Base-by-base conservation (phyloP, 53 echinoderm and acorn worm genomes). In the Holothuria leucospilota region DNA sequence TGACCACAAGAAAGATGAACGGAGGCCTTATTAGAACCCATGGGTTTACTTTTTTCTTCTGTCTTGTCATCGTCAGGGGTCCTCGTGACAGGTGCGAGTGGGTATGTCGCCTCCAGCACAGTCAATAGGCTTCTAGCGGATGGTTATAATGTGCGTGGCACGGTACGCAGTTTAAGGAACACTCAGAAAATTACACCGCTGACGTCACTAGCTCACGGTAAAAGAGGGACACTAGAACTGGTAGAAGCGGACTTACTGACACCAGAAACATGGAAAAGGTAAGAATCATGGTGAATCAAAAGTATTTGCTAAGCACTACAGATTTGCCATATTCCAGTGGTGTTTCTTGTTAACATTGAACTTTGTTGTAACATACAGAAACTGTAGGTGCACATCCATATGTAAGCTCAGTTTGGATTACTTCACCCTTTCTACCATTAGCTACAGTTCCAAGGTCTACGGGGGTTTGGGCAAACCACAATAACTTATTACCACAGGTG, bases 221-320 rank as follows among this genome's bases (percentile, higher is more conserved):
- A 94, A 30, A 86, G 88, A 25, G 87, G 94, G 69, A 88, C 91
- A 82, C 62, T 96, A 62, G 96, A 96, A 78, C 90, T 96, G 20
- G 96, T 96, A 27, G 87, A 94, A 69, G 96, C 94, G n/a, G 94
- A 96, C 27, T 71, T 96, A 28, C 87, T 86, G 61, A 77, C 91
- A 58, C 88, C 91, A 40, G 96, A 96, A 18, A 85, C 94, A 53
- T 96, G 96, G 96, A 92, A 91, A 82, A 94, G 94, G 96, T 96
- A 92, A 40, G 61, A 18, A 56, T 11, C 46, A 56, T 16, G 16
- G 8, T 56, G 18, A 56, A 18, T 16, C 4, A 56, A 56, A 18
- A 18, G 1, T 56, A 16, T 15, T 4, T 56, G 4, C 18, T 56
- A 13, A 56, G 0, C 56, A 16, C 56, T 56, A 4, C 16, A 16